Evolutionary conservation across 2,797 vertebrate species (phyloP).

Genomic region (Girardinus metallicus): DNA sequence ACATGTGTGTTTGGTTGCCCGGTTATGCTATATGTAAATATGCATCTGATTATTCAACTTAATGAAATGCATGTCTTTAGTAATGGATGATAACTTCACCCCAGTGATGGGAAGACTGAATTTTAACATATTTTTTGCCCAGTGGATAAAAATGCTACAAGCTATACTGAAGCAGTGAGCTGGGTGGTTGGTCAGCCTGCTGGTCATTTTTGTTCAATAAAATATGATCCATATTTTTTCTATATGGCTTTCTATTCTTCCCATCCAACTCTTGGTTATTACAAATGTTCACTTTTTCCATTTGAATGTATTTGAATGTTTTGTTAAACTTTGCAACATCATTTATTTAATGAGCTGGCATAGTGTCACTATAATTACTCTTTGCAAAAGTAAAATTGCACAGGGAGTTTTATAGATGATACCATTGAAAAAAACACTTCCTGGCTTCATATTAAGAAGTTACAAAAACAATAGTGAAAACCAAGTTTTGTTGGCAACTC

Average conservation of each 20-base stretch:
- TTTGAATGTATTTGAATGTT: not conserved
- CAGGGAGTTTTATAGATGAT: not conserved
- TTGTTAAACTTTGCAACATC: not conserved
- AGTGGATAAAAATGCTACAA: not conserved
- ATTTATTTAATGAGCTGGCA: not conserved
- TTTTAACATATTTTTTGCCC: not conserved
- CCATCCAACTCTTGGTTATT: not conserved
- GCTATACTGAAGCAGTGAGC: too few relatives aligned
- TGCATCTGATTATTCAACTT: not conserved
- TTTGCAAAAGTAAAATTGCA: not conserved
- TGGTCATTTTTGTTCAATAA: not conserved
- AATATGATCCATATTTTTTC: not conserved
- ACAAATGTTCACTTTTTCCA: not conserved
- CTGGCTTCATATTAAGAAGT: not conserved
- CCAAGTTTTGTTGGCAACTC: not conserved
- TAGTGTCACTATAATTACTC: not conserved
- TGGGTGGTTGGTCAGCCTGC: not conserved
- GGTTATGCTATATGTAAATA: not conserved
- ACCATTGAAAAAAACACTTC: not conserved
- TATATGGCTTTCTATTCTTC: not conserved
- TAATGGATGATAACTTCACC: not conserved
- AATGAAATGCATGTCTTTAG: conserved; percentile 3
- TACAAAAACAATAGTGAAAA: not conserved
- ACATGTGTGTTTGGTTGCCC: not conserved
- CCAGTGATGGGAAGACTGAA: not conserved